Evolutionary conservation across 2,113 vertebrate genomes (phyloP).

Genomic region (Clarias batrachus): DNA sequence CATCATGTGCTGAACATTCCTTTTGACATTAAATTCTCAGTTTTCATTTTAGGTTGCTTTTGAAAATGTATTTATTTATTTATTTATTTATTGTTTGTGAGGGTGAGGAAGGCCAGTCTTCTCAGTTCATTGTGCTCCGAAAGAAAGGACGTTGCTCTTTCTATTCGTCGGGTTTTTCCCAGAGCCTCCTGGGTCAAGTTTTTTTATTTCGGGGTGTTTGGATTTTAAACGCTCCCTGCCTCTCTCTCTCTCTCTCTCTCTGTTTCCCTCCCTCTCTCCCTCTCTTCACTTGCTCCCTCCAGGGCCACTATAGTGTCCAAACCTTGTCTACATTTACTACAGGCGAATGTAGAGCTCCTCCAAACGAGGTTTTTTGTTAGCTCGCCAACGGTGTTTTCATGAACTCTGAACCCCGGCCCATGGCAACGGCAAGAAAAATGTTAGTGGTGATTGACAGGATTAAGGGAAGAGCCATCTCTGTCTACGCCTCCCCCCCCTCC

Average conservation of each 20-base stretch:
- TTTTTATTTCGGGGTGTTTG: constrained; percentile 85
- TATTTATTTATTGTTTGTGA: background rate
- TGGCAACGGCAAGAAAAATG: constrained; percentile 99
- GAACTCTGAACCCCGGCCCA: constrained; percentile 97
- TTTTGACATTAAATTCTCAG: background rate
- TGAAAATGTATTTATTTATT: background rate
- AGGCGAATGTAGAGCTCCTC: constrained; percentile 89
- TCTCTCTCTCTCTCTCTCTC: constrained; percentile 70
- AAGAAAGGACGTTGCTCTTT: constrained; percentile 87
- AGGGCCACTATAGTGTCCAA: constrained; percentile 87
- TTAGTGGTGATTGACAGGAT: constrained; percentile 99
- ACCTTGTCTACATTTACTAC: constrained; percentile 96
- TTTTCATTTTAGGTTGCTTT: constrained; percentile 2
- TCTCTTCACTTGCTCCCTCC: constrained; percentile 72
- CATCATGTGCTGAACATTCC: constrained; percentile 11
- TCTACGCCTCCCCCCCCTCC: background rate
- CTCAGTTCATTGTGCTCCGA: constrained; percentile 83
- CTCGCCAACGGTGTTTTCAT: constrained; percentile 98
- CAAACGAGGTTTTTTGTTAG: constrained; percentile 97
- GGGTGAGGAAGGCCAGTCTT: background rate
- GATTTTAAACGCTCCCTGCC: constrained; percentile 89
- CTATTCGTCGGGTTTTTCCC: constrained; percentile 97
- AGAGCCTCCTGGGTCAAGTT: constrained; percentile 98
- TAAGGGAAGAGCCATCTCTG: constrained; percentile 79
- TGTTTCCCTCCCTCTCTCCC: constrained; percentile 76